Evolutionary conservation across 2,797 vertebrate genomes (phyloP), one percentile per base, ranked within the genome.

Genomic region (Hybognathus amarus): DNA sequence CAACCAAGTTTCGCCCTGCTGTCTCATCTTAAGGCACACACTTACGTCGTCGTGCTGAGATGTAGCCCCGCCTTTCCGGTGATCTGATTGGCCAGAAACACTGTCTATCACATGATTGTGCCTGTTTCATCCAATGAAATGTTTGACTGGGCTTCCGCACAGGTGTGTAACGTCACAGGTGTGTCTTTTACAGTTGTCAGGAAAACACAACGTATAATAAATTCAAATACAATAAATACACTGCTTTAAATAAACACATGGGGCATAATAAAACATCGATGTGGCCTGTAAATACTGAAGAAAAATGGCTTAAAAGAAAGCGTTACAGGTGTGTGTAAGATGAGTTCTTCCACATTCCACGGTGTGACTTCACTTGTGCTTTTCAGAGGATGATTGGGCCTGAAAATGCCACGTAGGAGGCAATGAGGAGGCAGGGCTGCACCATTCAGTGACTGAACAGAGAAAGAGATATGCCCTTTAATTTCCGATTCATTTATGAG

Each of bases 131-230:
- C 63, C 52, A 83, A 61, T 42, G 0, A 56, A 42, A 9, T 67
- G 54, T 2, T n/a, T 7, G 5, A 33, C 9, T 1, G 50, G 15
- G 15, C 84, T 73, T 82, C 75, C 85, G 87, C 79, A 90, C 94
- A 93, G 92, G 93, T 94, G 79, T 69, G 71, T 0, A 47, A 83
- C 79, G 83, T 82, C 85, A 71, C 47, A 82, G 80, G 80, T 82
- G 80, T 77, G 15, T 66, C 8, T 77, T 45, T 83, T n/a, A 9
- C 50, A 18, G 40, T 78, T 27, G 24, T 33, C 6, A 56, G 30
- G 61, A 13, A 36, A 70, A 45, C 24, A 20, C 52, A 18, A 27
- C 6, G 50, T 52, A 52, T 52, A 18, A 52, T 52, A 52, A 47
- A 47, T 47, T 47, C 45, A 42, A 45, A 27, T 45, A 45, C 13